Conservation (phyloP, 2,888 invertebrate genomes). For the Hermaeophaga mercurialis region DNA sequence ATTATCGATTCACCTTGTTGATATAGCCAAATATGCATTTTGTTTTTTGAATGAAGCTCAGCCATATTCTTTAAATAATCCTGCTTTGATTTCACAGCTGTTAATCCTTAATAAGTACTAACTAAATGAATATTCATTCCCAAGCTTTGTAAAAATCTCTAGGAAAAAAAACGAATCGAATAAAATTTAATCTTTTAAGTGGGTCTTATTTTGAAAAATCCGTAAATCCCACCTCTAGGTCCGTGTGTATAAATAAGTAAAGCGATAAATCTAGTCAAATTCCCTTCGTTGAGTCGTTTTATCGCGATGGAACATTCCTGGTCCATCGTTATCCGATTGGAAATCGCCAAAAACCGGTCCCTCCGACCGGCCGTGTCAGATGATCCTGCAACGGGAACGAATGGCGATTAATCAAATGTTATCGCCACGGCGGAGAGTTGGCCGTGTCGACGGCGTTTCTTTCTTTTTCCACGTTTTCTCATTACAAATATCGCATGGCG, state of each 20-base stretch:
- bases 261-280: conserved; percentile 45
- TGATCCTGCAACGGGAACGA: conserved; percentile 52
- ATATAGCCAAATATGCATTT: too few species aligned
- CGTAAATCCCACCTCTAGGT: conserved; percentile 26
- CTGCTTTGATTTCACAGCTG: too few species aligned
- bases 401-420: conserved; percentile 56
- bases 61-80: too few species aligned
- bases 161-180: background rate
- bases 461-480: conserved; percentile 25
- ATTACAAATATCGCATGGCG: conserved; percentile 18
- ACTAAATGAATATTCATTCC: too few species aligned
- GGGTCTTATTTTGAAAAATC: conserved; percentile 8
- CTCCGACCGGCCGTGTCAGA: conserved; percentile 45
- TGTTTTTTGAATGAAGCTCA: too few species aligned
- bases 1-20: too few species aligned
- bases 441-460: conserved; percentile 21
- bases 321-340: conserved; percentile 49
- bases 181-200: background rate
- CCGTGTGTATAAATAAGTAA: conserved; percentile 37
- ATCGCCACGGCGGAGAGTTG: conserved; percentile 42
- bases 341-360: conserved; percentile 55
- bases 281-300: conserved; percentile 44
- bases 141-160: too few species aligned
- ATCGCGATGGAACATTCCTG: conserved; percentile 52
- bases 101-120: too few species aligned